phyloP scores from a whole-genome alignment of 2,113 vertebrate species.

The Psittacula cyanocephala region DNA sequence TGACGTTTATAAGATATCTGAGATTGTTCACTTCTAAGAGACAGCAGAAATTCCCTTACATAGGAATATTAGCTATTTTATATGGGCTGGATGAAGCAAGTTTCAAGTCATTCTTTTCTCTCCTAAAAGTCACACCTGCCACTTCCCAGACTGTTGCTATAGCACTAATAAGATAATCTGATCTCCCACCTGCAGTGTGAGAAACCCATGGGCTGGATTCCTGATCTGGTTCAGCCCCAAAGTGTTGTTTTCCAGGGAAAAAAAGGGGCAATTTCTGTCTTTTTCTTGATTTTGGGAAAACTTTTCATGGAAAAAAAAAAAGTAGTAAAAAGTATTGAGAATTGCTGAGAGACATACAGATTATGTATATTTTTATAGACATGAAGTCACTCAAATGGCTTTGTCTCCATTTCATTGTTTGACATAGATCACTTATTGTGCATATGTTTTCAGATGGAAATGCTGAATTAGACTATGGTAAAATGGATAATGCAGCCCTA shows the following conservation, averaged over 20 bases:
- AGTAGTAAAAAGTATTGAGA: conserved; percentile 23
- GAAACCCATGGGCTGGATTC: neutral
- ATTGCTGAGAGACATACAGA: conserved; percentile 13
- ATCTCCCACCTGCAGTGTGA: neutral
- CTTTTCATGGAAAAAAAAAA: conserved; percentile 19
- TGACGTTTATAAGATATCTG: neutral
- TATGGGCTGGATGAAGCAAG: neutral
- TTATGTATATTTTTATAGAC: conserved; percentile 48
- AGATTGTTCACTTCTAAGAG: neutral
- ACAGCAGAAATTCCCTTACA: neutral
- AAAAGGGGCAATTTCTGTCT: neutral
- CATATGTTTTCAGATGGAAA: conserved; percentile 75
- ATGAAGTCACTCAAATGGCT: conserved; percentile 65
- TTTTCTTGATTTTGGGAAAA: conserved; percentile 21
- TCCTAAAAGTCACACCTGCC: neutral
- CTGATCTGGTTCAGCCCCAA: neutral
- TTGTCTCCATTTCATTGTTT: conserved; percentile 64
- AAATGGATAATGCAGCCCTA: conserved; percentile 73
- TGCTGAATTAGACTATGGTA: conserved; percentile 74
- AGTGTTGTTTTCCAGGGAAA: neutral
- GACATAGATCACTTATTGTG: conserved; percentile 75
- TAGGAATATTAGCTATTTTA: neutral
- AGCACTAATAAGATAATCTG: neutral
- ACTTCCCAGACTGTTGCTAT: neutral
- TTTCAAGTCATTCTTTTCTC: neutral